phyloP scores from a whole-genome alignment of 1,140 invertebrate species.

The Scaptomyza pallida region DNA sequence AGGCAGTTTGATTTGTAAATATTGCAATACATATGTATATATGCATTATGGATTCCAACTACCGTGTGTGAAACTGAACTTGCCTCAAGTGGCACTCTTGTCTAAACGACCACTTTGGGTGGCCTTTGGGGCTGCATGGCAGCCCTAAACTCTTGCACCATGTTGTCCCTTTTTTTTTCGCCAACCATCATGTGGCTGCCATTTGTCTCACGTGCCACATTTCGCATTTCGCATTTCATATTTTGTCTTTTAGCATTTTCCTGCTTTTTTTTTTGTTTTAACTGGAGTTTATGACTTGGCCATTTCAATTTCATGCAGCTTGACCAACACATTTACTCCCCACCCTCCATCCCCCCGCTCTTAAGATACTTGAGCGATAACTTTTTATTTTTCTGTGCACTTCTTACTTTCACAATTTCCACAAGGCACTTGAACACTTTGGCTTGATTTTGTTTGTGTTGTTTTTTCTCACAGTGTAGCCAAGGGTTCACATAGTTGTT shows the following conservation, averaged over 20 bases:
- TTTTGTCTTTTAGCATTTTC: constrained; percentile 36
- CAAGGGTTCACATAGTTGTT: constrained; percentile 47
- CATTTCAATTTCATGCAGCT: constrained; percentile 81
- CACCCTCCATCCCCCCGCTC: not conserved
- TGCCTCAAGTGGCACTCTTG: constrained; percentile 30
- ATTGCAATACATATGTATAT: no score
- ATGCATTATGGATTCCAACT: not conserved
- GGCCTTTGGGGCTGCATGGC: not conserved
- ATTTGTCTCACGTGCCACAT: constrained; percentile 37
- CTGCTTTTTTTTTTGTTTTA: no score
- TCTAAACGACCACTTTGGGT: constrained; percentile 41
- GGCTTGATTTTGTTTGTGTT: not conserved
- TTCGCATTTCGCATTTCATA: constrained; percentile 29
- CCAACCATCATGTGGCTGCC: constrained; percentile 16
- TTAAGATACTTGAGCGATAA: constrained; percentile 49
- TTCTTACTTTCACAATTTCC: constrained; percentile 64
- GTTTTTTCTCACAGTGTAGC: constrained; percentile 10
- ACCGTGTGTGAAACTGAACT: constrained; percentile 7
- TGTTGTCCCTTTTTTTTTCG: not conserved
- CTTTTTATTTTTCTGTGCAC: constrained; percentile 28
- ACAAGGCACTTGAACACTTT: constrained; percentile 70
- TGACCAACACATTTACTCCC: constrained; percentile 62
- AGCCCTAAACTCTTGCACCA: constrained; percentile 7
- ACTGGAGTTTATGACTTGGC: constrained; percentile 76
- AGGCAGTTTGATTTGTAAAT: no score